These are phyloP conservation scores for Molossus molossus DNA, from an alignment of 2,797 vertebrate genomes.

Conservation along the genomic window DNA sequence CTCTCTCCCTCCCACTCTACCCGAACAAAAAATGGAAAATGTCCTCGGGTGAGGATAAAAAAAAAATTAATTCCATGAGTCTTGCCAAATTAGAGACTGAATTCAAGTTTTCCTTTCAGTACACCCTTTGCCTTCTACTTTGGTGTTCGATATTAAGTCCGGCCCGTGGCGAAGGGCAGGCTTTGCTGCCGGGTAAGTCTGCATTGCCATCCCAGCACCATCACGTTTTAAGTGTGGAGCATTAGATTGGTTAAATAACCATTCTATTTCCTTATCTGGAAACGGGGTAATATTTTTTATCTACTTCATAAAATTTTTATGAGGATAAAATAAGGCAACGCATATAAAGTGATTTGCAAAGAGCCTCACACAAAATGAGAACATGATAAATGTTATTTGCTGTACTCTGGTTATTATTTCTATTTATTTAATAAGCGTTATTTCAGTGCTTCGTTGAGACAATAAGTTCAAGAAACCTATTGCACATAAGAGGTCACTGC, in stretches of 20 bases:
- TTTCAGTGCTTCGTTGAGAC: not conserved
- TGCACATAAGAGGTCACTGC: not conserved
- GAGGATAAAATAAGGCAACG: not conserved
- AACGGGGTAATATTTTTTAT: constrained; percentile 47
- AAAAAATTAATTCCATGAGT: not conserved
- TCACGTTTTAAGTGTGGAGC: not conserved
- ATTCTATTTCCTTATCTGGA: constrained; percentile 23
- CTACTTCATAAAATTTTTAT: not conserved
- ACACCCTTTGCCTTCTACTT: not conserved
- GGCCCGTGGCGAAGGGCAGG: not conserved
- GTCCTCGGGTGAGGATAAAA: too few species aligned
- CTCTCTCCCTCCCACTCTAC: too few species aligned
- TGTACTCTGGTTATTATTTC: not conserved
- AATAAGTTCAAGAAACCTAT: constrained; percentile 4
- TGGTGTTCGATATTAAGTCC: not conserved
- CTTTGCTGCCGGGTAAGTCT: constrained; percentile 8
- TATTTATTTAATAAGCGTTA: constrained; percentile 5
- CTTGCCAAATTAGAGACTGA: not conserved
- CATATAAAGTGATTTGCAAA: not conserved
- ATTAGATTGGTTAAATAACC: not conserved
- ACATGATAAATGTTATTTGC: not conserved
- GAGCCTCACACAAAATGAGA: not conserved
- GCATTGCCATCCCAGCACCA: not conserved
- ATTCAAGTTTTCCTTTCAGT: not conserved
- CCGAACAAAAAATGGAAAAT: too few species aligned